phyloP scores from a whole-genome alignment of 2,888 invertebrate genomes.

The Pammene aurita region DNA sequence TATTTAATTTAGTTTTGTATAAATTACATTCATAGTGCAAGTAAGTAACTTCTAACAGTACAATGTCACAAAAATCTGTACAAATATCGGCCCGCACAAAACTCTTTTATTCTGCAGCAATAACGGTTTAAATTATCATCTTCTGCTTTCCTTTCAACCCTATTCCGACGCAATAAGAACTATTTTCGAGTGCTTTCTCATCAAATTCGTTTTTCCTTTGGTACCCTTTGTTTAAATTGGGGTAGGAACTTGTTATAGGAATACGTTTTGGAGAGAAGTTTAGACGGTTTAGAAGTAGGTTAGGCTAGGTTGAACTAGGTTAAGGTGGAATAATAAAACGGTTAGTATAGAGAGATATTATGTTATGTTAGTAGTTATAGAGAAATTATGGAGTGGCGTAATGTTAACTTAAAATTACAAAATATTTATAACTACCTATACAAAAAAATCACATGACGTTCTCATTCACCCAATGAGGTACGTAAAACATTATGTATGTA shows the following conservation, averaged over 20 bases:
- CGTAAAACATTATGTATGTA: no score
- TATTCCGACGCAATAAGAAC: constrained; percentile 11
- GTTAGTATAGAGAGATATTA: no score
- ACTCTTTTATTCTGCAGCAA: constrained; percentile 33
- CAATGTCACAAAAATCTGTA: not conserved
- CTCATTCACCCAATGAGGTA: no score
- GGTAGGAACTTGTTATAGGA: constrained; percentile 33
- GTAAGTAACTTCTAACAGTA: no score
- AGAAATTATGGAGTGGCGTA: no score
- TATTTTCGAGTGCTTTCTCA: constrained; percentile 16
- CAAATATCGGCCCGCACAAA: constrained; percentile 10
- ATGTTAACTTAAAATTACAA: no score
- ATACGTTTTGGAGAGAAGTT: constrained; percentile 30
- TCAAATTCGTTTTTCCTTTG: constrained; percentile 27
- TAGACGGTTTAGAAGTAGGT: constrained; percentile 1
- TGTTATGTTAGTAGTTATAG: no score
- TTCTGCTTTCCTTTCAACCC: not conserved
- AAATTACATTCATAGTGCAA: no score
- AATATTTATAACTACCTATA: no score
- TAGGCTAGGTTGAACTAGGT: not conserved
- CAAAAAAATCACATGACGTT: no score
- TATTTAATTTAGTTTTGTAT: no score
- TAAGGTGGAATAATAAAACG: not conserved
- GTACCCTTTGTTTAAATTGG: constrained; percentile 38
- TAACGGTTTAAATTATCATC: constrained; percentile 37